These are phyloP conservation scores for Cantharis flavilabris DNA, from an alignment of 2,888 invertebrate species.

Conservation along the genomic window DNA sequence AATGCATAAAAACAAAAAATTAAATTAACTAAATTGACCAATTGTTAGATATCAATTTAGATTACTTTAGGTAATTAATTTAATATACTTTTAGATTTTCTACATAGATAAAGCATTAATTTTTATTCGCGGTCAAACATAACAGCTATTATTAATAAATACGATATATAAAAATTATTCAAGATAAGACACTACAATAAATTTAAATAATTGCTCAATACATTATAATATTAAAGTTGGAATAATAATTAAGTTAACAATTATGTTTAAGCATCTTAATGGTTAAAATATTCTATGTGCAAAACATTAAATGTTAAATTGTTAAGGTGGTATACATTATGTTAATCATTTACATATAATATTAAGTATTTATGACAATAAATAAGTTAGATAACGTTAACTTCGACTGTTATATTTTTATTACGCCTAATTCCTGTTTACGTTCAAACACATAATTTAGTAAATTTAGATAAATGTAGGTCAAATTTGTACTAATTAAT, in stretches of 20 bases:
- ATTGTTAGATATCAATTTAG: slow-evolving; percentile 35
- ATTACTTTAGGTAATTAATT: slow-evolving; percentile 32
- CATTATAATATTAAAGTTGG: slow-evolving; percentile 26
- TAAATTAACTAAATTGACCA: slow-evolving; percentile 29
- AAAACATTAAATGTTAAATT: background rate
- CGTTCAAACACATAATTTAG: background rate
- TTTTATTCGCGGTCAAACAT: slow-evolving; percentile 21
- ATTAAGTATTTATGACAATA: background rate
- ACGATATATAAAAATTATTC: slow-evolving; percentile 28
- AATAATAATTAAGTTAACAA: slow-evolving; percentile 19
- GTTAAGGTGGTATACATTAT: background rate
- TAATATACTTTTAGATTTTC: slow-evolving; percentile 16
- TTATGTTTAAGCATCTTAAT: slow-evolving; percentile 16
- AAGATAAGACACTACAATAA: slow-evolving; percentile 25
- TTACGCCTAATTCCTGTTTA: background rate
- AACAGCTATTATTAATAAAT: slow-evolving; percentile 28
- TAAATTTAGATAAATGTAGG: background rate
- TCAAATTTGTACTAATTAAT: no score
- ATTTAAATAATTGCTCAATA: slow-evolving; percentile 36
- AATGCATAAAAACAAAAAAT: slow-evolving; percentile 22
- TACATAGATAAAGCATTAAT: slow-evolving; percentile 28
- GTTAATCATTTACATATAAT: background rate
- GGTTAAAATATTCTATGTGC: background rate
- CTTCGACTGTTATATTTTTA: background rate
- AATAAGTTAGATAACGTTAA: background rate